Evolutionary conservation across 2,888 invertebrate genomes (phyloP).

Genomic region (Drosophila meridiana): DNA sequence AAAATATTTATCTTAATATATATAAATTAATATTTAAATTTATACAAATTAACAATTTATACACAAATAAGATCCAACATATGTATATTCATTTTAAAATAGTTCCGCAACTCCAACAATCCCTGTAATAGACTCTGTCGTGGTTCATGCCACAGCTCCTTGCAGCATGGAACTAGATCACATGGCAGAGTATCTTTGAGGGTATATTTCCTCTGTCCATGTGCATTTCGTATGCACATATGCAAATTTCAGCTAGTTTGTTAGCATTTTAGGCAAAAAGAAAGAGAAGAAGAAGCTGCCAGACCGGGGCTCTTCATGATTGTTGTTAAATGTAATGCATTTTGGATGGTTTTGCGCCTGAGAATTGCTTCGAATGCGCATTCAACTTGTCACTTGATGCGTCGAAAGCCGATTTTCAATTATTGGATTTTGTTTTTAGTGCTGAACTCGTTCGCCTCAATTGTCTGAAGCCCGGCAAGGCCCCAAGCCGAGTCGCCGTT

Average conservation of each 20-base stretch:
- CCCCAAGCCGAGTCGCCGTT: neutral
- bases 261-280: neutral
- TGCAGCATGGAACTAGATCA: neutral
- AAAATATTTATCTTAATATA: too few relatives aligned
- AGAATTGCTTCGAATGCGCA: slow-evolving; percentile 9
- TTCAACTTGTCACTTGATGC: slow-evolving; percentile 36
- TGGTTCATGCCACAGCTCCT: neutral
- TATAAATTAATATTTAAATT: too few relatives aligned
- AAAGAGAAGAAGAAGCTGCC: neutral
- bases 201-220: neutral
- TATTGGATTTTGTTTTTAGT: slow-evolving; percentile 79
- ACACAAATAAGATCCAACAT: too few relatives aligned
- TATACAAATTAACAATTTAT: too few relatives aligned
- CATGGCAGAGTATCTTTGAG: neutral
- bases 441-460: slow-evolving; percentile 19
- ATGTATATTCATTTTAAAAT: too few relatives aligned
- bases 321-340: slow-evolving; percentile 7
- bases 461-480: slow-evolving; percentile 43
- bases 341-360: slow-evolving; percentile 1
- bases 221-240: neutral
- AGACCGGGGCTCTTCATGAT: neutral
- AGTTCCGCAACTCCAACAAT: too few relatives aligned
- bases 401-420: slow-evolving; percentile 68
- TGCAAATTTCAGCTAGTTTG: slow-evolving; percentile 70
- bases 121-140: neutral